Conservation (phyloP, 92 coral and sea anemone species). For the Umimayanthus kanabou region DNA sequence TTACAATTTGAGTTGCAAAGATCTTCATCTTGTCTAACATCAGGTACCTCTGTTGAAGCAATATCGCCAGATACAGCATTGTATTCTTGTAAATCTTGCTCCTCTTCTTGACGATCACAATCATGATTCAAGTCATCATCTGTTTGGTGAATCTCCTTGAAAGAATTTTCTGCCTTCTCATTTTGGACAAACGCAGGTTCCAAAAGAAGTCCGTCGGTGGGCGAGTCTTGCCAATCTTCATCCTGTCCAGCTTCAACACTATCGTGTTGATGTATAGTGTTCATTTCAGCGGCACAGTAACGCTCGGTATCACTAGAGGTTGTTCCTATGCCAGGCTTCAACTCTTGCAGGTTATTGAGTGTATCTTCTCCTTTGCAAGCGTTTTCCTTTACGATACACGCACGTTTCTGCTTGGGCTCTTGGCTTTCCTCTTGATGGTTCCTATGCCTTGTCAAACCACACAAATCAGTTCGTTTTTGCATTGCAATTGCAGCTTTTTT, state of each 20-base stretch:
- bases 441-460: neutral
- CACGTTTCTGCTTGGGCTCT: neutral
- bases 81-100: neutral
- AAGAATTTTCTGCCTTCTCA: neutral
- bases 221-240: constrained; percentile 38
- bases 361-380: neutral
- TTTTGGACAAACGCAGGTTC: constrained; percentile 20
- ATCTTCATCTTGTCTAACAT: neutral
- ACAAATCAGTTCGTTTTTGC: neutral
- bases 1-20: constrained; percentile 2
- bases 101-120: constrained; percentile 17
- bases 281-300: neutral
- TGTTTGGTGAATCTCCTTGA: neutral
- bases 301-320: neutral
- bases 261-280: neutral
- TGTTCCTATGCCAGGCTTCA: neutral
- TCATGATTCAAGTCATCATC: neutral
- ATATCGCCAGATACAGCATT: neutral
- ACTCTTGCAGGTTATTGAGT: neutral
- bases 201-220: constrained; percentile 23
- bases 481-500: neutral
- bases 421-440: neutral
- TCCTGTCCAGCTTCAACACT: constrained; percentile 5
- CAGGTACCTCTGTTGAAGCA: neutral
- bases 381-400: neutral